A percentile compares a stretch with the other conserved stretches of the same genome.
phyloP scores from a whole-genome alignment of 2,888 invertebrate genomes.

The Eristalis pertinax region DNA sequence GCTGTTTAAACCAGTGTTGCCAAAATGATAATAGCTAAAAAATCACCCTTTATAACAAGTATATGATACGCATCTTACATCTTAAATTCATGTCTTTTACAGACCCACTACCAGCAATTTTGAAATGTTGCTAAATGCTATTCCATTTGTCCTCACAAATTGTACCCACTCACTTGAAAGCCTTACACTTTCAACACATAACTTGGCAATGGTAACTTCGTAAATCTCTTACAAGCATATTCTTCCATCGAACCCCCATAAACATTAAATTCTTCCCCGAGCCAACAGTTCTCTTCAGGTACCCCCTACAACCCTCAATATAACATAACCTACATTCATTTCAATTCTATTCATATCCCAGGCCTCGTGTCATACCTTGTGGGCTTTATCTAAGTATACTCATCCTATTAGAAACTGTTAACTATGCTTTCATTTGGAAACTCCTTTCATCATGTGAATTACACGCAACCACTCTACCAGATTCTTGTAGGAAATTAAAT shows the following conservation, averaged over 20 bases:
- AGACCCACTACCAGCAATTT: not conserved
- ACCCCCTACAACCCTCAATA: not conserved
- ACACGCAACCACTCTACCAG: not conserved
- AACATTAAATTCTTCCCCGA: constrained; percentile 3
- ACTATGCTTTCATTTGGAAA: constrained; percentile 28
- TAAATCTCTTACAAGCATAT: constrained; percentile 31
- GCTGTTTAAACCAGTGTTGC: too few species aligned
- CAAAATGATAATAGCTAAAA: too few species aligned
- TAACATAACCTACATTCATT: constrained; percentile 22
- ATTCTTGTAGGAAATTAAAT: constrained; percentile 36
- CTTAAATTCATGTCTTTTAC: not conserved
- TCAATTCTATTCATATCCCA: constrained; percentile 40
- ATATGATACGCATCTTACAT: not conserved
- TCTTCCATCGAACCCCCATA: constrained; percentile 11
- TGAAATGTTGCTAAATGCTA: not conserved
- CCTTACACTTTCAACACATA: not conserved
- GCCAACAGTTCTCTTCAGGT: not conserved
- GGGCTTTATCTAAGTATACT: not conserved
- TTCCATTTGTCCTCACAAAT: constrained; percentile 10
- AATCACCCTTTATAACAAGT: too few species aligned
- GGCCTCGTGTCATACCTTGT: not conserved
- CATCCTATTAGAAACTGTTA: constrained; percentile 31
- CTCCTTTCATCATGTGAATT: constrained; percentile 22
- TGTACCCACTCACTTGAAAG: not conserved
- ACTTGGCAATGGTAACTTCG: constrained; percentile 21